Conservation (phyloP, 1,140 invertebrate genomes). For the Chironomus tepperi region DNA sequence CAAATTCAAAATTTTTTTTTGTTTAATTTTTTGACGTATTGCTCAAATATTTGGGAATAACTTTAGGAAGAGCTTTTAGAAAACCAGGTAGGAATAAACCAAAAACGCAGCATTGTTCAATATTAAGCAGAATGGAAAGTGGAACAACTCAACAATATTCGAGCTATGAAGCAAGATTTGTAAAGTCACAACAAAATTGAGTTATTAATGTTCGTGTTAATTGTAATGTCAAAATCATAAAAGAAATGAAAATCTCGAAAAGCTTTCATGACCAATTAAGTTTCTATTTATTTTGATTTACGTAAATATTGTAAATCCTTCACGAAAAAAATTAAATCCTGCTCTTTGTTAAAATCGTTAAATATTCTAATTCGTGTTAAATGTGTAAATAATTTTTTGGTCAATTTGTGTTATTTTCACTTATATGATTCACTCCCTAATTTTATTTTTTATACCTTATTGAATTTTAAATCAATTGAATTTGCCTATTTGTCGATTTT, state of each 20-base stretch:
- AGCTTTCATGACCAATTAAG: too few species aligned
- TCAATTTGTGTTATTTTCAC: neutral
- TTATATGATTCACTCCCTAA: neutral
- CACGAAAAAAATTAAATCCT: too few species aligned
- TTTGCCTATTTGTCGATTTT: neutral
- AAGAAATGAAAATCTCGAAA: too few species aligned
- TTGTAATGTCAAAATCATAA: too few species aligned
- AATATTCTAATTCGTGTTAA: neutral
- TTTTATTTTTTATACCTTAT: neutral
- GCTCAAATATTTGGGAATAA: neutral
- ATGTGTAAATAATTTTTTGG: neutral
- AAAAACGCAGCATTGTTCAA: neutral
- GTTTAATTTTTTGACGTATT: too few species aligned
- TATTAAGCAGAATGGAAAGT: conserved; percentile 2
- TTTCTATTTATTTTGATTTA: too few species aligned
- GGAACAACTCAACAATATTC: conserved; percentile 12
- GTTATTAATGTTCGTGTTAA: neutral
- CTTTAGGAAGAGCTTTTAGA: neutral
- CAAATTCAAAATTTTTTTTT: too few species aligned
- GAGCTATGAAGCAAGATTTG: conserved; percentile 1
- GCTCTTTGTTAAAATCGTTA: neutral
- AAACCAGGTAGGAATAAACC: neutral
- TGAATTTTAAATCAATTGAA: neutral
- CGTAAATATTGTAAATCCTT: too few species aligned
- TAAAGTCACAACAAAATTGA: neutral